phyloP scores from a whole-genome alignment of 1,140 invertebrate species.

The Drosophila kikkawai region DNA sequence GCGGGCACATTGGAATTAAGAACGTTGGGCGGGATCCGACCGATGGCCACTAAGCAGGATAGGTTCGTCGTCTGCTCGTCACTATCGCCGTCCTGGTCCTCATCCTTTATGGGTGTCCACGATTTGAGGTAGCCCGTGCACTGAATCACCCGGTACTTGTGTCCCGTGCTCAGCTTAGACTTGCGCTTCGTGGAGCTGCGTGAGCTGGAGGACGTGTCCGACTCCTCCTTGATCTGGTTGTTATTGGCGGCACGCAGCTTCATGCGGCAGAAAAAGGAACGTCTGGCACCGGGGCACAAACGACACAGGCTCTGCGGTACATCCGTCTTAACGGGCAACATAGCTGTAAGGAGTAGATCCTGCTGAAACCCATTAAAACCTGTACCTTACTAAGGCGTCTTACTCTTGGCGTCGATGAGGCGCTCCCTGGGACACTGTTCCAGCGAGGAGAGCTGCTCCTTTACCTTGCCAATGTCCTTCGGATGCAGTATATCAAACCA shows the following conservation, averaged over 20 bases:
- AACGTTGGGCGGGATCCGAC: conserved; percentile 88
- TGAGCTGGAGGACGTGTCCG: conserved; percentile 88
- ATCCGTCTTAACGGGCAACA: conserved; percentile 96
- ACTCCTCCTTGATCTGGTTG: conserved; percentile 90
- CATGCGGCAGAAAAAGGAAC: conserved; percentile 97
- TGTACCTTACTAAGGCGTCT: conserved; percentile 64
- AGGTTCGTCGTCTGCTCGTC: conserved; percentile 91
- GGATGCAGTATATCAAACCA: conserved; percentile 98
- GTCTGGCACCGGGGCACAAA: conserved; percentile 93
- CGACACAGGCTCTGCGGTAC: conserved; percentile 90
- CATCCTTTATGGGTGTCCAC: conserved; percentile 93
- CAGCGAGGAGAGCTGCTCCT: conserved; percentile 96
- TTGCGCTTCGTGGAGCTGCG: conserved; percentile 88
- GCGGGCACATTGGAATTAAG: conserved; percentile 78
- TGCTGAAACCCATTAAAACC: not conserved
- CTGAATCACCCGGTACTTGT: conserved; percentile 92
- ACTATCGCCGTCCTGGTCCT: conserved; percentile 88
- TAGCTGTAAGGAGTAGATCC: conserved; percentile 87
- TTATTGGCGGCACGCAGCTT: conserved; percentile 89
- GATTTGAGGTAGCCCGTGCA: conserved; percentile 97
- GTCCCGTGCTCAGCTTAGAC: conserved; percentile 88
- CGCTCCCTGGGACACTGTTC: conserved; percentile 95
- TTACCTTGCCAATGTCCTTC: conserved; percentile 97
- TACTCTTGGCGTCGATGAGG: conserved; percentile 97
- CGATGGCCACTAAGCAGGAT: conserved; percentile 94